Conservation (phyloP, 2,797 vertebrate species). For the Capromys pilorides region DNA sequence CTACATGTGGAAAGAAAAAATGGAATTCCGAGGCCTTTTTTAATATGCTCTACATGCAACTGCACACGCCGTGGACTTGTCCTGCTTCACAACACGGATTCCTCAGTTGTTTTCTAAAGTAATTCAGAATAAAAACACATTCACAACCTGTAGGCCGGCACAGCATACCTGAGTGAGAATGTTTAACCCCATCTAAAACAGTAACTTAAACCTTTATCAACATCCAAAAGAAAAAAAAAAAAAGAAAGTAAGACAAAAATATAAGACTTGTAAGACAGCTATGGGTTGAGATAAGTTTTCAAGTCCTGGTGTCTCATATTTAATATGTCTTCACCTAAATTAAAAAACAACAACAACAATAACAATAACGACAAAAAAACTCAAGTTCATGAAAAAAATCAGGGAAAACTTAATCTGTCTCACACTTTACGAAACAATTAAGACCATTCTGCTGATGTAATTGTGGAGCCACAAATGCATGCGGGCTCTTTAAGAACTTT, state of each 20-base stretch:
- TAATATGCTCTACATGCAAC: constrained; percentile 84
- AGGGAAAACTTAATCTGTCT: constrained; percentile 93
- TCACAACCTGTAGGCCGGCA: constrained; percentile 99
- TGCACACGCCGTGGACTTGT: constrained; percentile 88
- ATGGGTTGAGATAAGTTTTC: constrained; percentile 94
- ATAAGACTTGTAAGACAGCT: constrained; percentile 95
- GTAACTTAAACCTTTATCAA: constrained; percentile 95
- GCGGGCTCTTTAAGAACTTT: constrained; percentile 94
- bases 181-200: constrained; percentile 96
- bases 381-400: constrained; percentile 93
- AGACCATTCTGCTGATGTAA: constrained; percentile 99
- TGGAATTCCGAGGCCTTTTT: constrained; percentile 86
- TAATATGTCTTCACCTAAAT: constrained; percentile 94
- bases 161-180: constrained; percentile 99
- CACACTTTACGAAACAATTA: constrained; percentile 98
- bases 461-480: constrained; percentile 96
- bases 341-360: constrained; percentile 84
- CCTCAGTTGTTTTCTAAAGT: constrained; percentile 90
- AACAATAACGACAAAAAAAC: constrained; percentile 81
- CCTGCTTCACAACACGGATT: constrained; percentile 89
- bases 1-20: constrained; percentile 86
- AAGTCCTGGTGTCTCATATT: constrained; percentile 95
- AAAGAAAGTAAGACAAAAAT: constrained; percentile 88
- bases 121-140: constrained; percentile 98
- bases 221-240: constrained; percentile 90